These are phyloP conservation scores for Eidolon helvum DNA, from an alignment of 2,113 vertebrate genomes.

Conservation along the genomic window DNA sequence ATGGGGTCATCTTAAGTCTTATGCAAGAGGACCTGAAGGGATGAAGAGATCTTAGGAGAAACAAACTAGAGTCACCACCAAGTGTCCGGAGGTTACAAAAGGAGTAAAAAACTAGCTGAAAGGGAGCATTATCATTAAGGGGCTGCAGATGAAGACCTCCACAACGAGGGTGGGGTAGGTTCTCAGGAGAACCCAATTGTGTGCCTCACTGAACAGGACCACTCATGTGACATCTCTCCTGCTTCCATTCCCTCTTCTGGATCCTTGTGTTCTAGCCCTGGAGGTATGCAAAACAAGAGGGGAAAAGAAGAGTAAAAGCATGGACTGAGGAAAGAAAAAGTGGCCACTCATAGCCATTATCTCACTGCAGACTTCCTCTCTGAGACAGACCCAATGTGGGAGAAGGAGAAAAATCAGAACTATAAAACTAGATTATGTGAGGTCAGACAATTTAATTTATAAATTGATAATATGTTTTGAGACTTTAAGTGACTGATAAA, in stretches of 20 bases:
- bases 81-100: not conserved
- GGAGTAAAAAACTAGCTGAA: not conserved
- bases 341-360: fast-evolving
- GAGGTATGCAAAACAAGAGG: not conserved
- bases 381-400: not conserved
- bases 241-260: not conserved
- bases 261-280: not conserved
- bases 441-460: not conserved
- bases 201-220: not conserved
- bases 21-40: not conserved
- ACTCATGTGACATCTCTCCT: fast-evolving
- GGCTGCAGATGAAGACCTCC: not conserved
- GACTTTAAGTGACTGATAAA: not conserved
- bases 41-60: not conserved
- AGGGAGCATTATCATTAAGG: not conserved
- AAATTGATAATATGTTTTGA: not conserved
- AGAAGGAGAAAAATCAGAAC: not conserved
- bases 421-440: not conserved
- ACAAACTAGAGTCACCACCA: not conserved
- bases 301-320: not conserved
- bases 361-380: not conserved
- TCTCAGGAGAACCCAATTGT: not conserved
- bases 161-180: not conserved
- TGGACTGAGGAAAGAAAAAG: not conserved
- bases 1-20: not conserved